Base-by-base conservation (phyloP, 2,113 vertebrate genomes). In the Urocynchramus pylzowi region DNA sequence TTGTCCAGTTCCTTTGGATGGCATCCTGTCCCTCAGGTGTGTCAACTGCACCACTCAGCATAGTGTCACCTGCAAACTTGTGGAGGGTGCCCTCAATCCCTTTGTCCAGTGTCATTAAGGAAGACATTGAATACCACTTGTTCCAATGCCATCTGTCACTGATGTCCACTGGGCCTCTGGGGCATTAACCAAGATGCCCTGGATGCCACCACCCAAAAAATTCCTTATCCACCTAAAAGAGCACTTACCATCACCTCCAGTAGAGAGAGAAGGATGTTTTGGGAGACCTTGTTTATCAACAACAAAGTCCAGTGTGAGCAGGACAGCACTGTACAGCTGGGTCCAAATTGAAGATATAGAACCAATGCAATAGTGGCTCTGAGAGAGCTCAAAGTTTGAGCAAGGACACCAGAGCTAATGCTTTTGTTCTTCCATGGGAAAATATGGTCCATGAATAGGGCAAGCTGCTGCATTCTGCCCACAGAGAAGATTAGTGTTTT, bases 301-400 rank as follows among this genome's bases (percentile, higher is more conserved):
- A n/a, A n/a, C 1, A 0, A 59, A 37, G 21, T 37, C 4, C 7
- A 13, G 11, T 0, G 0, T 52, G 28, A 31, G 23, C 7, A 17
- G 22, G 17, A 65, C 5, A 45, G 0, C 11, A 45, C 3, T 11
- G 18, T 14, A 21, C 14, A 61, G 5, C 5, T 28, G 23, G 2
- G 8, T 65, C 5, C 26, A 47, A 81, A 65, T 24, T 31, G 11
- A 41, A 47, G 13, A 15, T 9, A 18, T 3, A 44, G 13, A 73
- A 49, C 4, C 7, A 16, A 23, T 15, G 13, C 6, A 44, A 13
- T 16, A 37, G 53, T 13, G 4, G 10, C 13, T 20, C 2, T 22
- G 12, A 67, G 6, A 67, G 10, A 30, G 50, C 31, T 37, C 26
- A 80, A 16, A 35, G 4, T 10, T 37, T 53, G 47, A 6, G 7